Evolutionary conservation across 2,888 invertebrate genomes (phyloP), one percentile per base, ranked within the genome.

Genomic region (Neocrepidodera transversa): DNA sequence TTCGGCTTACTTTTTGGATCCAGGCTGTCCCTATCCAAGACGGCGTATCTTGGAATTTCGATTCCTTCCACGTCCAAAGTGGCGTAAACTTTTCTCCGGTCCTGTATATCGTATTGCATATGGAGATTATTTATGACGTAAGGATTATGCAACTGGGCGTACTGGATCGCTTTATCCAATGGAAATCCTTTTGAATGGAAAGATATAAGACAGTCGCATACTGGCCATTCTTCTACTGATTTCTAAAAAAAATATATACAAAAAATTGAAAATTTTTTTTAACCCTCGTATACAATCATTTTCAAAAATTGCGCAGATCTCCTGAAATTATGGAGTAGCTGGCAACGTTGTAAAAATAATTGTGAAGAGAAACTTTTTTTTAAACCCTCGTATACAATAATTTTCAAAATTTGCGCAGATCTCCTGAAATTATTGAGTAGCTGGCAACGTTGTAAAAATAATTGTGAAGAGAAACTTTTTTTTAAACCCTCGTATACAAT

Each of bases 111-210:
- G 81, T 95, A 98, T 80, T 99, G 99, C 92, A 97, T 95, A 74
- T 95, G 93, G 68, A 99, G 86, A 83, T 99, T 97, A 80, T 99
- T 99, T 71, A 99, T 94, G 66, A 97, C 92, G 78, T 96, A 98
- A 0, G 99, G 98, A 78, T 92, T 92, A 68, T 96, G 86, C 59
- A 97, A 82, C 74, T 92, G 92, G 54, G 96, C 92, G 82, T 99
- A 99, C 74, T 92, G 92, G 71, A 98, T 95, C 20, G 98, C 98
- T 82, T 98, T 98, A 75, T 97, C 95, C 64, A 99, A 83, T 0
- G 99, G 99, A 81, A 99, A 99, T 30, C 98, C 97, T 81, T 95
- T 95, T 2, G 97, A 97, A 81, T 97, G 97, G 81, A 98, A 98
- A 54, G 97, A 97, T 73, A 99, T 95, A 45, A 99, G 85, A 77